Evolutionary conservation across 1,140 invertebrate species (phyloP).

Genomic region (Melipona quadrifasciata): DNA sequence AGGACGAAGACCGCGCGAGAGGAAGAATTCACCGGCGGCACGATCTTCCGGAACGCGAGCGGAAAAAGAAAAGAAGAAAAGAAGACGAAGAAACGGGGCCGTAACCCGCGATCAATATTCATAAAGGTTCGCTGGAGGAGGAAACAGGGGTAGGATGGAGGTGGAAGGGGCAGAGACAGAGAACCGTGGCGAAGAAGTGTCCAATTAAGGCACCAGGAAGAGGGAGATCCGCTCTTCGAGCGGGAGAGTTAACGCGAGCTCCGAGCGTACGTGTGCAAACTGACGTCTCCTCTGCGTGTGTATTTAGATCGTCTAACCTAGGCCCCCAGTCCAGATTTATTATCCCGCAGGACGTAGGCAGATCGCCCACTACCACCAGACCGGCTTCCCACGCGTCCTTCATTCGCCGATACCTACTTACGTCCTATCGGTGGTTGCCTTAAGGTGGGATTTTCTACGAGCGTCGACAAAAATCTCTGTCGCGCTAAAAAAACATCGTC

Average conservation of each 20-base stretch:
- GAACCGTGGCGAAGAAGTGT: slow-evolving; percentile 13
- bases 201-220: slow-evolving; percentile 58
- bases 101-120: slow-evolving; percentile 43
- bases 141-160: background rate
- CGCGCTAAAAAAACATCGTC: background rate
- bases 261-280: slow-evolving; percentile 68
- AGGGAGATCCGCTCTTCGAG: slow-evolving; percentile 54
- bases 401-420: slow-evolving; percentile 75
- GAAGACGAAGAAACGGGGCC: background rate
- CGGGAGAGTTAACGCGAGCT: slow-evolving; percentile 60
- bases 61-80: background rate
- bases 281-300: slow-evolving; percentile 70
- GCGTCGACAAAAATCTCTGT: background rate
- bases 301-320: slow-evolving; percentile 73
- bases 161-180: background rate
- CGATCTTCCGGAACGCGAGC: slow-evolving; percentile 32
- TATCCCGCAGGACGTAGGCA: slow-evolving; percentile 75
- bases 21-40: background rate
- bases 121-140: slow-evolving; percentile 22
- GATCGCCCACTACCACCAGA: slow-evolving; percentile 73
- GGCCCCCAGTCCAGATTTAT: slow-evolving; percentile 75
- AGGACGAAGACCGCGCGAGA: background rate
- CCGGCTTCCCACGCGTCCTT: slow-evolving; percentile 76
- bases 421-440: slow-evolving; percentile 66
- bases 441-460: background rate